phyloP scores from a whole-genome alignment of 2,888 invertebrate species.

The Hyposoter dolosus region DNA sequence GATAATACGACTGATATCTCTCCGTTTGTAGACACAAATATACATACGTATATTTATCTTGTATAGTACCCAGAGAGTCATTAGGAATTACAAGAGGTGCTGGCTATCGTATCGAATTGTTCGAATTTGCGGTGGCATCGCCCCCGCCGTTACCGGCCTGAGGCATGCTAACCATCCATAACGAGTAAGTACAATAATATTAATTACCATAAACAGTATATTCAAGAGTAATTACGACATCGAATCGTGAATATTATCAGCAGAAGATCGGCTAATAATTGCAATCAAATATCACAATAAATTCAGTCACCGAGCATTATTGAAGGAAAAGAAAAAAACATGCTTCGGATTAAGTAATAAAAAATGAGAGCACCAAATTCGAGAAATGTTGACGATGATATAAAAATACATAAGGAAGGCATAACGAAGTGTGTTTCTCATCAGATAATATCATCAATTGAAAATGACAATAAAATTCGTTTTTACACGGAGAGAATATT shows the following conservation, averaged over 20 bases:
- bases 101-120: slow-evolving; percentile 68
- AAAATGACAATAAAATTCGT: not conserved
- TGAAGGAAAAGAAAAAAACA: not conserved
- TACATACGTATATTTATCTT: not conserved
- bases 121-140: slow-evolving; percentile 61
- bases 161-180: slow-evolving; percentile 79
- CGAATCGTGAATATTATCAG: not conserved
- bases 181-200: slow-evolving; percentile 74
- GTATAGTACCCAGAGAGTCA: slow-evolving; percentile 45
- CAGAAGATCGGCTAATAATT: not conserved
- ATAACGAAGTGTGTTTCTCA: not conserved
- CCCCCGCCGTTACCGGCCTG: slow-evolving; percentile 69
- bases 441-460: not conserved
- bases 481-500: too few species aligned
- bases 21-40: not conserved
- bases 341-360: not conserved
- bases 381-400: not conserved
- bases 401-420: not conserved
- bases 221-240: not conserved
- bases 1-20: slow-evolving; percentile 77
- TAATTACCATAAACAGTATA: not conserved
- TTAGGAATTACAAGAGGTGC: slow-evolving; percentile 64
- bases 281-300: not conserved
- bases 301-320: not conserved
- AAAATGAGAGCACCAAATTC: not conserved